These are phyloP conservation scores for Nannobrachium achirus DNA, from an alignment of 2,113 vertebrate species.

Conservation along the genomic window DNA sequence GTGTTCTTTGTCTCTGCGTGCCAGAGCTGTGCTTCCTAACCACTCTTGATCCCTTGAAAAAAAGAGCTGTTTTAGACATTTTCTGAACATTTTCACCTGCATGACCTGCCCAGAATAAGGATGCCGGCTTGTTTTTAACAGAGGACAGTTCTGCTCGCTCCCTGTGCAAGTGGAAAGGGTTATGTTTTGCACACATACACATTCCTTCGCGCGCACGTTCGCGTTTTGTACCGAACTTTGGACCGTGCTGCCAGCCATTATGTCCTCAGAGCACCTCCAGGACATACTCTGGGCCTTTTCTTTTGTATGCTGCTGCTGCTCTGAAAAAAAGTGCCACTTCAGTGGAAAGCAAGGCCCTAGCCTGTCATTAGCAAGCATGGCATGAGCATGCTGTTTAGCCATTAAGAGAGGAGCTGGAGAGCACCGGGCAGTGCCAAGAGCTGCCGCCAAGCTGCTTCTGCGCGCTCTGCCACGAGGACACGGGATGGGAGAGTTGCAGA, in stretches of 20 bases:
- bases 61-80: constrained; percentile 11
- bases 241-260: constrained; percentile 28
- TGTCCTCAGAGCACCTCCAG: constrained; percentile 68
- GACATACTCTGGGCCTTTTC: constrained; percentile 43
- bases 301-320: constrained; percentile 57
- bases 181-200: too few species aligned
- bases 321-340: constrained; percentile 64
- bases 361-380: constrained; percentile 75
- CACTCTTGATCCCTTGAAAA: too few species aligned
- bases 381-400: constrained; percentile 72
- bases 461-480: constrained; percentile 56
- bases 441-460: constrained; percentile 19
- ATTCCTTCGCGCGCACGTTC: too few species aligned
- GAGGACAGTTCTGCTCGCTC: too few species aligned
- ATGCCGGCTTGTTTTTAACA: too few species aligned
- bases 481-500: constrained; percentile 25
- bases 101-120: too few species aligned
- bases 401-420: constrained; percentile 61
- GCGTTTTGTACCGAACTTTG: background rate
- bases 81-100: constrained; percentile 20
- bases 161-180: too few species aligned
- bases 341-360: constrained; percentile 66
- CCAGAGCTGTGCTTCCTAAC: too few species aligned
- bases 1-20: background rate
- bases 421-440: constrained; percentile 58